phyloP scores from a whole-genome alignment of 2,888 invertebrate genomes.

The Anorthoa munda region DNA sequence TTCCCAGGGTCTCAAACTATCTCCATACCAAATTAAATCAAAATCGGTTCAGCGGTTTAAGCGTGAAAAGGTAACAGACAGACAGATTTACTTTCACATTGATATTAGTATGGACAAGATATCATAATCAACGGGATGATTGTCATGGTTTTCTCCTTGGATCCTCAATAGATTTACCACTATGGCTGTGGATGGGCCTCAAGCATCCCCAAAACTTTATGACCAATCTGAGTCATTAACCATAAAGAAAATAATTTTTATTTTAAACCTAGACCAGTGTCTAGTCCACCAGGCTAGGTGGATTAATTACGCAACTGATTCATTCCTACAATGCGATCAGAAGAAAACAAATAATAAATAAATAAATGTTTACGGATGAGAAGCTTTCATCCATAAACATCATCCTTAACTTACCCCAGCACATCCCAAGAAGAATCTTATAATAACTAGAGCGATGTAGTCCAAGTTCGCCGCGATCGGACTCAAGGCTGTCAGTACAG shows the following conservation, averaged over 20 bases:
- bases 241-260: not conserved
- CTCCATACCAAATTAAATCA: no score
- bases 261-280: not conserved
- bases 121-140: no score
- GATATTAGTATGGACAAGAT: no score
- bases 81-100: no score
- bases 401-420: slow-evolving; percentile 89
- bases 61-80: no score
- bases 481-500: slow-evolving; percentile 90
- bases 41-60: no score
- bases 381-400: not conserved
- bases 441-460: slow-evolving; percentile 89
- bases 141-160: not conserved
- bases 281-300: no score
- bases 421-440: slow-evolving; percentile 92
- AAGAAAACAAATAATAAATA: no score
- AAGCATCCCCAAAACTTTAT: not conserved
- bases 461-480: slow-evolving; percentile 91
- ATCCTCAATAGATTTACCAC: not conserved
- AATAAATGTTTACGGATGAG: no score
- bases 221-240: not conserved
- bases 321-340: not conserved
- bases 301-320: not conserved
- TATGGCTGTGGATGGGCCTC: no score
- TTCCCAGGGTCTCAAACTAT: no score